Evolutionary conservation across 2,113 vertebrate species (phyloP).

Genomic region (Lycocorax pyrrhopterus): DNA sequence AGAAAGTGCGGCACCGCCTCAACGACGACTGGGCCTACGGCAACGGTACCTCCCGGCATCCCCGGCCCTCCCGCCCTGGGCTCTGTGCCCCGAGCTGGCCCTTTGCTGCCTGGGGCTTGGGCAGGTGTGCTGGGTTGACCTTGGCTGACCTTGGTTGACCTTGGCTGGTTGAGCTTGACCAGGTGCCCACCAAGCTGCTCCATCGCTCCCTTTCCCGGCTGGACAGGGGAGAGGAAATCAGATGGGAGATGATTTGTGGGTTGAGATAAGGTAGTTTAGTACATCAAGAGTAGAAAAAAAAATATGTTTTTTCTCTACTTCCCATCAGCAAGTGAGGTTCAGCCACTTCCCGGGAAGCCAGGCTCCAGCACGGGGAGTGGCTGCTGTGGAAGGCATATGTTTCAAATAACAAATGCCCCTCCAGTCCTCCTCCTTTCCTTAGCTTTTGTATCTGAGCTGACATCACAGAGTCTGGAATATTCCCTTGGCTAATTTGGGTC

Average conservation of each 20-base stretch:
- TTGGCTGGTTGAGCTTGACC: background rate
- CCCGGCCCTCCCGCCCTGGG: rapidly evolving
- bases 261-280: background rate
- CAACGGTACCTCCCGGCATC: conserved; percentile 71
- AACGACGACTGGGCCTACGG: conserved; percentile 98
- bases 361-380: background rate
- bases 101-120: background rate
- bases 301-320: background rate
- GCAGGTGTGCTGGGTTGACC: rapidly evolving
- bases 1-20: conserved; percentile 95
- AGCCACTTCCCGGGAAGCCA: background rate
- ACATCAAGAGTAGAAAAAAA: too few species aligned
- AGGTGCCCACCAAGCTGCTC: background rate
- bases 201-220: background rate
- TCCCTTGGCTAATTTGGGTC: background rate
- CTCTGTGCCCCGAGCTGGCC: background rate
- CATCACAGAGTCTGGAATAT: background rate
- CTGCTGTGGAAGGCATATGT: background rate
- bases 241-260: background rate
- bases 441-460: background rate
- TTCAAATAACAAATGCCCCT: background rate
- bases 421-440: background rate
- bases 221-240: background rate
- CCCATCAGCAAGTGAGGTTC: background rate
- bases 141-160: too few species aligned